phyloP scores from a whole-genome alignment of 2,888 invertebrate genomes.

The Mythimna impura region DNA sequence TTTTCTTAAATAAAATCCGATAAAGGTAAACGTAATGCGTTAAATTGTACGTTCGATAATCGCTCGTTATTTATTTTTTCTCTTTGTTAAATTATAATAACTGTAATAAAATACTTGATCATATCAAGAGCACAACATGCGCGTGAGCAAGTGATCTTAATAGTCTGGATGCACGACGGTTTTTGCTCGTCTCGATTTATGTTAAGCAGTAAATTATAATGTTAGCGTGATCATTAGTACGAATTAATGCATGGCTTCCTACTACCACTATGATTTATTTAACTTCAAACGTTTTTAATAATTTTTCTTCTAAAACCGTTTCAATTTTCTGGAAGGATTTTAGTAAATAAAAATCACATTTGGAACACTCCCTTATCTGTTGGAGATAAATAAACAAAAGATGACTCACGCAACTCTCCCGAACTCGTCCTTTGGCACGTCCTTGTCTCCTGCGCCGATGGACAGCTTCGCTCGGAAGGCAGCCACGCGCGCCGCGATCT shows the following conservation, averaged over 20 bases:
- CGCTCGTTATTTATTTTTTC: slow-evolving; percentile 31
- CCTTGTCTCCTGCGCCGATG: slow-evolving; percentile 87
- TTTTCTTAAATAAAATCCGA: slow-evolving; percentile 44
- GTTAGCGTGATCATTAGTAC: slow-evolving; percentile 30
- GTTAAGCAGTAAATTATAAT: slow-evolving; percentile 33
- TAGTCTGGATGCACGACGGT: slow-evolving; percentile 20
- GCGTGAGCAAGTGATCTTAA: slow-evolving; percentile 43
- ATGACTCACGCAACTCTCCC: slow-evolving; percentile 93
- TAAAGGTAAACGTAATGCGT: slow-evolving; percentile 50
- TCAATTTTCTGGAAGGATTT: not conserved
- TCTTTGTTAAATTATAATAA: slow-evolving; percentile 47
- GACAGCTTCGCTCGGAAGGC: slow-evolving; percentile 96
- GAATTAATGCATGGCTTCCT: slow-evolving; percentile 25
- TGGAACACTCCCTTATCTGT: not conserved
- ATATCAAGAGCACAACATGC: slow-evolving; percentile 23
- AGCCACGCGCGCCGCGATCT: slow-evolving; percentile 96
- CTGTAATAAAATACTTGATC: slow-evolving; percentile 37
- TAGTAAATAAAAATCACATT: slow-evolving; percentile 2
- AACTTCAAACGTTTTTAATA: not conserved
- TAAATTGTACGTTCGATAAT: slow-evolving; percentile 52
- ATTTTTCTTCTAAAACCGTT: not conserved
- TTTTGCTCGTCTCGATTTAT: slow-evolving; percentile 43
- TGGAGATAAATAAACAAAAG: slow-evolving; percentile 50
- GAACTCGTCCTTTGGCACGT: slow-evolving; percentile 94
- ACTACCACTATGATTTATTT: not conserved